Evolutionary conservation across 2,888 invertebrate species (phyloP).

Genomic region (Trissolcus brochymenae): DNA sequence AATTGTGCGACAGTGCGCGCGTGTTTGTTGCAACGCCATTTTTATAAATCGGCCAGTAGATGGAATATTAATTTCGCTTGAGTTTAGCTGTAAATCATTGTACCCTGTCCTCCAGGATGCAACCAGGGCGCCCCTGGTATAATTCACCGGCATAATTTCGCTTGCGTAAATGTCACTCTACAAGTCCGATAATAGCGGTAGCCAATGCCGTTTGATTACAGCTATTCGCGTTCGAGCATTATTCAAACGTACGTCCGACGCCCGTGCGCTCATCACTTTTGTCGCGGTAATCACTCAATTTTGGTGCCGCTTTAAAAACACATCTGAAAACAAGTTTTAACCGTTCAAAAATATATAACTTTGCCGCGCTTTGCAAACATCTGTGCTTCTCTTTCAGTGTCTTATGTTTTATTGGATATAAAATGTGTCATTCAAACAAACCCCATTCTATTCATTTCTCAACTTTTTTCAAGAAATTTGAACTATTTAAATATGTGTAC

Average conservation of each 20-base stretch:
- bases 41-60: constrained; percentile 2
- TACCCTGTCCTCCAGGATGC: constrained; percentile 22
- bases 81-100: constrained; percentile 27
- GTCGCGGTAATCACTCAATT: constrained; percentile 27
- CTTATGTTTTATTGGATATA: too few relatives aligned
- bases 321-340: constrained; percentile 6
- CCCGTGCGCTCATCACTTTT: constrained; percentile 17
- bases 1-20: background rate
- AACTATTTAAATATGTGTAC: too few relatives aligned
- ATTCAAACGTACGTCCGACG: constrained; percentile 27
- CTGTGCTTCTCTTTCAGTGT: too few relatives aligned
- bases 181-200: constrained; percentile 38
- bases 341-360: too few relatives aligned
- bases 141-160: constrained; percentile 38
- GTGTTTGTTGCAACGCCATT: background rate
- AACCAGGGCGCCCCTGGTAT: constrained; percentile 14
- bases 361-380: too few relatives aligned
- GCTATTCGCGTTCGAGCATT: constrained; percentile 41
- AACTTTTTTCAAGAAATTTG: too few relatives aligned
- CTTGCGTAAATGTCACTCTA: constrained; percentile 38
- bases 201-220: constrained; percentile 49
- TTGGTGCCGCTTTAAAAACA: constrained; percentile 14
- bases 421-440: too few relatives aligned
- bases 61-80: constrained; percentile 26
- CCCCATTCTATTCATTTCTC: too few relatives aligned